Evolutionary conservation across 2,113 vertebrate species (phyloP), one percentile per base, ranked within the genome.

Genomic region (Sebastes fasciatus): DNA sequence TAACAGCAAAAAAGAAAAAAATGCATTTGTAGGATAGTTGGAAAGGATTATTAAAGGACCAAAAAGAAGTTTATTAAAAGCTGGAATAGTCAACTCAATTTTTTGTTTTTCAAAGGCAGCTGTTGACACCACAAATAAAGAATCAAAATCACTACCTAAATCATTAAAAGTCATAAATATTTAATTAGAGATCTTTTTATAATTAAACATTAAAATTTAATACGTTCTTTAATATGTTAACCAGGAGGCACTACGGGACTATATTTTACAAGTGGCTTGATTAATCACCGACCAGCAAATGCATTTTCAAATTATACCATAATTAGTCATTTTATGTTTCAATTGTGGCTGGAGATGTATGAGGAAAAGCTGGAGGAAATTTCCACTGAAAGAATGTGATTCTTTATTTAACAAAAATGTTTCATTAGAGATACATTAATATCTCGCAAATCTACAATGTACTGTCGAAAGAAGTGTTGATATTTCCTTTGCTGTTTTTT

Each of bases 161-260:
- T 92, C 91, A 93, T 94, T 86, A 88, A 71, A 77, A 61, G 66
- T 90, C 77, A 85, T 95, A 48, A 91, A 94, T 94, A 90, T 89
- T 95, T 93, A 57, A 95, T 93, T 83, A 85, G 71, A 89, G 84
- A 77, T 91, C 77, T 87, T 92, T 83, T 86, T 90, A 85, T 94
- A 95, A 95, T 94, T 94, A 94, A 92, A 93, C 90, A 94, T 94
- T 88, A 95, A 95, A 94, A 65, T 88, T 92, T 88, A 87, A 95
- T 93, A 67, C 69, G n/a, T 91, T 91, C 86, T 86, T 91, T 90
- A 92, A 95, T 93, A 86, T 89, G 72, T 93, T 94, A 87, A 92
- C 90, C 90, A 91, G 90, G 62, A 89, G 90, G 90, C 86, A 80
- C 80, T 79, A 77, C 62, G 19, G 69, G 83, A 88, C 81, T 90